Base-by-base conservation (phyloP, 2,888 invertebrate genomes). In the Dorcus hopei region DNA sequence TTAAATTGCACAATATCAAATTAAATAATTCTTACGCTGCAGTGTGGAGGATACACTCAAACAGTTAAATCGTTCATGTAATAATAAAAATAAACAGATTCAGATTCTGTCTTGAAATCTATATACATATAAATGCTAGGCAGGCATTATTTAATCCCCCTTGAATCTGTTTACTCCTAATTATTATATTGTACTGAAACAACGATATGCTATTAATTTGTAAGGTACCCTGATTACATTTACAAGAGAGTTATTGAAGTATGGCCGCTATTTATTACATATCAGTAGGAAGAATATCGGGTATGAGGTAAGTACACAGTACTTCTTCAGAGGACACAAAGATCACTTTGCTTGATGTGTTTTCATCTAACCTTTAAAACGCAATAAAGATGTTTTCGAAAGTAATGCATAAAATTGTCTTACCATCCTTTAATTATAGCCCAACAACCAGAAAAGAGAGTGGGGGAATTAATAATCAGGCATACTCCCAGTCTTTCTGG, bases 401-500 rank as follows among this genome's bases (percentile, higher is more conserved):
- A 51, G 40, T 41, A 59, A 38, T 4, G 38, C 16, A 45, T 19
- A 57, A 38, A 11, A 48, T 9, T n/a, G 49, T 55, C 82, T 76
- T 78, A 87, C 87, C 90, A 89, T 76, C 87, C 87, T 72, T 86
- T 86, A 62, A 91, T 89, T 49, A 90, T 83, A 42, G 87, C 82
- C 91, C 91, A 91, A 72, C 91, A 88, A 39, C 90, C 88, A 7
- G 88, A 84, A 75, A 91, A 91, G 56, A 91, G 80, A 1, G 85
- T 77, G 2, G 91, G 89, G 1, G 90, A 83, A 77, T 91, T 90
- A 54, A 89, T 83, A 56, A 91, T 85, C 42, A 91, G 81, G 69
- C 91, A 91, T 40, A 89, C 82, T 1, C 91, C 91, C 54, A 91
- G 81, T 38, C 91, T 80, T 73, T 91, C 91, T 0, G 91, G 91